Conservation (phyloP, 2,888 invertebrate species). For the Xestobium rufovillosum region DNA sequence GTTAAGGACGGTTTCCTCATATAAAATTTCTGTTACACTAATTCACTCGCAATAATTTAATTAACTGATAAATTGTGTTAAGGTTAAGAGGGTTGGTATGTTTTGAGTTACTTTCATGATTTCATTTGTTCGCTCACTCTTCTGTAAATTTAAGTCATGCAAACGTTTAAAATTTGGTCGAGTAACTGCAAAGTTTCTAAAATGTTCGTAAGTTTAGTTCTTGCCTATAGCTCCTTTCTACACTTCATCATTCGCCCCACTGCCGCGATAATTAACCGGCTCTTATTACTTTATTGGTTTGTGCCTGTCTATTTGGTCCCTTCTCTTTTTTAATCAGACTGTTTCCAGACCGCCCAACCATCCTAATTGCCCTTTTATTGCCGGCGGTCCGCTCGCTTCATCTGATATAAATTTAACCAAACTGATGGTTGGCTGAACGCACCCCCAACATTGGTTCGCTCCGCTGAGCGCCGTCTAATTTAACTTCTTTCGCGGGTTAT, state of each 20-base stretch:
- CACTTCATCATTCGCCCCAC: slow-evolving; percentile 19
- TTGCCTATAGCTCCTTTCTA: too few species aligned
- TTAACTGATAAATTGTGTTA: too few species aligned
- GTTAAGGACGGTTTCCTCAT: too few species aligned
- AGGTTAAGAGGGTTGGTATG: too few species aligned
- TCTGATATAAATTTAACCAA: slow-evolving; percentile 40
- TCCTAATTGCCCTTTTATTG: slow-evolving; percentile 44
- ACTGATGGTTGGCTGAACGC: slow-evolving; percentile 36
- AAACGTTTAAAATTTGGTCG: too few species aligned
- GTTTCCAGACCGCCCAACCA: slow-evolving; percentile 42
- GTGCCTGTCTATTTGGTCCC: slow-evolving; percentile 42
- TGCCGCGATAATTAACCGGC: slow-evolving; percentile 41
- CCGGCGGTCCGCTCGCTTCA: slow-evolving; percentile 39
- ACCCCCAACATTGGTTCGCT: slow-evolving; percentile 22
- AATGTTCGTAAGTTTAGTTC: too few species aligned
- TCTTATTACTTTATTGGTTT: slow-evolving; percentile 44
- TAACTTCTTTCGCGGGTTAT: slow-evolving; percentile 32
- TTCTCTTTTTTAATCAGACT: slow-evolving; percentile 44
- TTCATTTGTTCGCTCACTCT: too few species aligned
- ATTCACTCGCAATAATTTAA: too few species aligned
- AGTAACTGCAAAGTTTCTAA: too few species aligned
- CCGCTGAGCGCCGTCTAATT: slow-evolving; percentile 28
- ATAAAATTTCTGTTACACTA: too few species aligned
- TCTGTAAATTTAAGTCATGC: too few species aligned
- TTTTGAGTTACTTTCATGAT: too few species aligned